phyloP scores from a whole-genome alignment of 2,113 vertebrate species.

The Lethenteron camtschaticum region DNA sequence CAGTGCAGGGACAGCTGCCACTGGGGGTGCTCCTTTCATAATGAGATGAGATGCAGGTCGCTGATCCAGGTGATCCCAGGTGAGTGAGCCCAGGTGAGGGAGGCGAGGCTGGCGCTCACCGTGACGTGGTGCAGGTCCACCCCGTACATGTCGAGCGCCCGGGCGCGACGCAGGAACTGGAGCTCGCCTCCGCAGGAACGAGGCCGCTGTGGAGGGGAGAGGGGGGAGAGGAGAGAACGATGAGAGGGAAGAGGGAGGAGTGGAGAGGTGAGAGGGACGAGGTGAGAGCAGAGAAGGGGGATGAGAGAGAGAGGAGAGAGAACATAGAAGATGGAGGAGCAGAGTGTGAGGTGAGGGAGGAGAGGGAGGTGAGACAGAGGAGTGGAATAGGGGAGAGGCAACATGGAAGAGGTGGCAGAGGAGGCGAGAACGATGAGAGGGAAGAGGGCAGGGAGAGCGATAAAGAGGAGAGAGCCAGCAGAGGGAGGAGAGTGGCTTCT shows the following conservation, averaged over 20 bases:
- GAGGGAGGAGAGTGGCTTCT: no score
- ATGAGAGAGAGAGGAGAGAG: background rate
- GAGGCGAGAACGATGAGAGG: background rate
- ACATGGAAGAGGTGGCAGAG: background rate
- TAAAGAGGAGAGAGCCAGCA: no score
- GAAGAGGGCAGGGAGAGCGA: no score
- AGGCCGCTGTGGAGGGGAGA: conserved; percentile 28
- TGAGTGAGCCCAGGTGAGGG: background rate
- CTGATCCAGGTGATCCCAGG: background rate
- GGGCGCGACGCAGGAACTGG: conserved; percentile 49
- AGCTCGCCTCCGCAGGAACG: conserved; percentile 43
- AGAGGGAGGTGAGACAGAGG: background rate
- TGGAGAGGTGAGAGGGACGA: background rate
- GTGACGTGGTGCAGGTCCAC: conserved; percentile 66
- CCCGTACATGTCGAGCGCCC: conserved; percentile 68
- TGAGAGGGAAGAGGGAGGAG: background rate
- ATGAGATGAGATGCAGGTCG: background rate
- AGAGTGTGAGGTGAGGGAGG: background rate
- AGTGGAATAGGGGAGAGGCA: background rate
- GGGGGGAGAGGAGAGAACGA: background rate
- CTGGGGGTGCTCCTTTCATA: background rate
- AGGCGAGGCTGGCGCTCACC: conserved; percentile 28
- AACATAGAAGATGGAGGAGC: background rate
- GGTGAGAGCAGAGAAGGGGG: background rate
- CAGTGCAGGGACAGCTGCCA: background rate